Evolutionary conservation across 2,797 vertebrate genomes (phyloP), one percentile per base, ranked within the genome.

Genomic region (Poeciliopsis gracilis): DNA sequence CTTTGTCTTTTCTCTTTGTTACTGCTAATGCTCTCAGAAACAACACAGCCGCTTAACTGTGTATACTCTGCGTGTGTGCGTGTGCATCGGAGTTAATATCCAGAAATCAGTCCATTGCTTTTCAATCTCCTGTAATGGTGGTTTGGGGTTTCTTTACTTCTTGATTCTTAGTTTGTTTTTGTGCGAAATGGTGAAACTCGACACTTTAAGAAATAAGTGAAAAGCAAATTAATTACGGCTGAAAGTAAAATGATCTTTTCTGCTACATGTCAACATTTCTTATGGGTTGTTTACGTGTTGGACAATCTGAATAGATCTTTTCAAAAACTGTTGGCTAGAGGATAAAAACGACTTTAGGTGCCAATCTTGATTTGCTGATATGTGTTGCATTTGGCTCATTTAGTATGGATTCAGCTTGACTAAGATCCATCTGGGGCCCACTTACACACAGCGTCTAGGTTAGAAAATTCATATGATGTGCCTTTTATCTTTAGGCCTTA

Each of bases 91-190:
- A 57, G 41, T 51, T 61, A 49, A 76, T 75, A 45, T 77, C 33
- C 67, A 78, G 69, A 76, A 36, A 89, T 85, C 79, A 77, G 33
- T 72, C 73, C 43, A 30, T 85, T 83, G 82, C 82, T 88, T 73
- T 67, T 74, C 20, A 23, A 36, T 4, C 18, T 66, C 7, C 61
- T 23, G 7, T 30, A 67, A 41, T 23, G 36, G 18, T 12, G 23
- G 11, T 55, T 38, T 9, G 63, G 36, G 33, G 16, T 36, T 61
- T 41, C 18, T 66, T 67, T 13, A 67, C 63, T 41, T 67, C 18
- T 41, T 67, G 20, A 41, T 67, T 20, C 36, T 38, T 18, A 67
- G n/a, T 38, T 67, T 76, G 12, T 76, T 51, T 51, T 76, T 61
- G 3, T 8, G 57, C 8, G 47, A 67, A 59, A 73, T 20, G 8